Conservation (phyloP, 2,113 vertebrate species). For the Sylvilagus bachmani region DNA sequence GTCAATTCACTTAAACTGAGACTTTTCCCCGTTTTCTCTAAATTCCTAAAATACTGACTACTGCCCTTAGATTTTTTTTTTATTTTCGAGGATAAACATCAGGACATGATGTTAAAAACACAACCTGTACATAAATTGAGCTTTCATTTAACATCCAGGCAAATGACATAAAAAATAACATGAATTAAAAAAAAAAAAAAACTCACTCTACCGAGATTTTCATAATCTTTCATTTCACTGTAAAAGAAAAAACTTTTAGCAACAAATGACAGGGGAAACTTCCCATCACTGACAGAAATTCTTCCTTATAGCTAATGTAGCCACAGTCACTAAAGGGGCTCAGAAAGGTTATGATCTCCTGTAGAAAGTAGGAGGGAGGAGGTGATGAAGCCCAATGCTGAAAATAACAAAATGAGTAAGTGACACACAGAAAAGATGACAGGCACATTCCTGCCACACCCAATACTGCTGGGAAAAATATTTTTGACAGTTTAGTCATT, state of each 20-base stretch:
- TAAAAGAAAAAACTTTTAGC: conserved; percentile 38
- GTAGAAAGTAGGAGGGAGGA: background rate
- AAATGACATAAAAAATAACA: conserved; percentile 15
- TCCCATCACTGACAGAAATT: background rate
- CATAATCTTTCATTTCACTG: background rate
- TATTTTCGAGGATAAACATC: conserved; percentile 72
- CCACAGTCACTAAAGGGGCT: background rate
- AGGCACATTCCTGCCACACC: conserved; percentile 34
- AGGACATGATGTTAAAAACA: conserved; percentile 73
- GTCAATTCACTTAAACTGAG: conserved; percentile 81
- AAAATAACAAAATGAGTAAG: conserved; percentile 26
- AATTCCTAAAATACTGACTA: conserved; percentile 80
- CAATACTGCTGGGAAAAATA: conserved; percentile 8
- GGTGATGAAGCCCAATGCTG: background rate
- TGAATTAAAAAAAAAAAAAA: background rate
- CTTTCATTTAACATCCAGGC: background rate
- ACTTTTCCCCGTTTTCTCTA: conserved; percentile 73
- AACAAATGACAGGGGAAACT: conserved; percentile 1
- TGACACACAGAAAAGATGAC: background rate
- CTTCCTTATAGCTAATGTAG: background rate
- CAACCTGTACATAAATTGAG: conserved; percentile 65
- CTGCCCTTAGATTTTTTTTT: conserved; percentile 66
- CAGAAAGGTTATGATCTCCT: background rate
- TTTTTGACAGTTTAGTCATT: conserved; percentile 48
- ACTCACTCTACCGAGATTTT: background rate